Conservation (phyloP, 2,888 invertebrate species). For the Scaptomyza cyrtandrae region DNA sequence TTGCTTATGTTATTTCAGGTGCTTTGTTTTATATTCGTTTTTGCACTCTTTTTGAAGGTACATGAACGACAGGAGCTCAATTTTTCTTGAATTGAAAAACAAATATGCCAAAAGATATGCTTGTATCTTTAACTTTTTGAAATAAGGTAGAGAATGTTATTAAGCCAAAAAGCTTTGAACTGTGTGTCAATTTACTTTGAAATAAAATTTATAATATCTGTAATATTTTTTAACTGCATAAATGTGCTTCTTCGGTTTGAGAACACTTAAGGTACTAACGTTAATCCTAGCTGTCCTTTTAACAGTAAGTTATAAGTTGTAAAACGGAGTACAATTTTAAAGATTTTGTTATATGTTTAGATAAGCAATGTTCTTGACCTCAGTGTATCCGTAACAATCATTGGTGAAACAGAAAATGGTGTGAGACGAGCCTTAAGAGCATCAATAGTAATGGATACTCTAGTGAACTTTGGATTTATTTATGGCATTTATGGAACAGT, state of each 20-base stretch:
- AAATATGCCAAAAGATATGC: no score
- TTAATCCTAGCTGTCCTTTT: slow-evolving; percentile 3
- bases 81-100: not conserved
- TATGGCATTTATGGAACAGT: slow-evolving; percentile 31
- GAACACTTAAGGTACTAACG: slow-evolving; percentile 1
- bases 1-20: not conserved
- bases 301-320: slow-evolving; percentile 19
- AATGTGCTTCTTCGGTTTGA: slow-evolving; percentile 36
- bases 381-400: not conserved
- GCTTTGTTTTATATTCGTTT: not conserved
- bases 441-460: slow-evolving; percentile 20
- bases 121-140: no score
- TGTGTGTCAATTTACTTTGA: not conserved
- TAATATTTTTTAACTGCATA: not conserved
- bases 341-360: slow-evolving; percentile 5
- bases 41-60: not conserved
- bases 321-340: not conserved
- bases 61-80: not conserved
- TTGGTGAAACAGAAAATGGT: not conserved
- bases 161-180: not conserved
- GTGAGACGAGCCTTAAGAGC: not conserved
- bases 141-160: no score
- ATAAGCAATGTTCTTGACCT: slow-evolving; percentile 16
- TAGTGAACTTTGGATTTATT: slow-evolving; percentile 14
- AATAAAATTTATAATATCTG: not conserved